Conservation (phyloP, 92 coral and sea anemone genomes). For the Nematostella vectensis region DNA sequence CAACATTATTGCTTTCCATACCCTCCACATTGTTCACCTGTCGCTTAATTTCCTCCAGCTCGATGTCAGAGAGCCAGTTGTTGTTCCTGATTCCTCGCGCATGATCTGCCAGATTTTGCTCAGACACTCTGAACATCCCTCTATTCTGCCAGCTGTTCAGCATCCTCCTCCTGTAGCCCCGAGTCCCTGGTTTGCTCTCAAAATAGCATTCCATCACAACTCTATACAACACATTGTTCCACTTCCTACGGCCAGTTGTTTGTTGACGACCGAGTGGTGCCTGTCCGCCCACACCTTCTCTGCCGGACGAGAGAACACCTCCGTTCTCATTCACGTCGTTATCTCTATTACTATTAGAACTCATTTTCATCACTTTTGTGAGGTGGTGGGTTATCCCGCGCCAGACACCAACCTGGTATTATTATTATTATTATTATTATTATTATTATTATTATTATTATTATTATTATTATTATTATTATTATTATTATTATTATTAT, state of each 20-base stretch:
- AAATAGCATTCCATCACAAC: no score
- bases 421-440: no score
- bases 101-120: slow-evolving; percentile 6
- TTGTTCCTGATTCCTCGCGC: slow-evolving; percentile 4
- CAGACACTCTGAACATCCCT: slow-evolving; percentile 10
- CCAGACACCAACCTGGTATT: no score
- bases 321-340: slow-evolving; percentile 2
- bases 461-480: no score
- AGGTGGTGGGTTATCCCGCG: not conserved
- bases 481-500: no score
- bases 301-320: no score
- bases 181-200: slow-evolving; percentile 4
- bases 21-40: no score
- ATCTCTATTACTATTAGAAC: not conserved
- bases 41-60: slow-evolving; percentile 15
- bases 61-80: slow-evolving; percentile 1
- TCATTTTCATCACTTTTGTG: not conserved
- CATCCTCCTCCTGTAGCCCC: slow-evolving; percentile 5
- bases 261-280: slow-evolving; percentile 9
- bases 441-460: no score
- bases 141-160: slow-evolving; percentile 2
- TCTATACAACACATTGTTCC: no score
- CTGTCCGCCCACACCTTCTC: no score
- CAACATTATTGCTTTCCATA: not conserved
- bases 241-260: not conserved